Conservation (phyloP, 2,888 invertebrate species). For the Lithodes maja region DNA sequence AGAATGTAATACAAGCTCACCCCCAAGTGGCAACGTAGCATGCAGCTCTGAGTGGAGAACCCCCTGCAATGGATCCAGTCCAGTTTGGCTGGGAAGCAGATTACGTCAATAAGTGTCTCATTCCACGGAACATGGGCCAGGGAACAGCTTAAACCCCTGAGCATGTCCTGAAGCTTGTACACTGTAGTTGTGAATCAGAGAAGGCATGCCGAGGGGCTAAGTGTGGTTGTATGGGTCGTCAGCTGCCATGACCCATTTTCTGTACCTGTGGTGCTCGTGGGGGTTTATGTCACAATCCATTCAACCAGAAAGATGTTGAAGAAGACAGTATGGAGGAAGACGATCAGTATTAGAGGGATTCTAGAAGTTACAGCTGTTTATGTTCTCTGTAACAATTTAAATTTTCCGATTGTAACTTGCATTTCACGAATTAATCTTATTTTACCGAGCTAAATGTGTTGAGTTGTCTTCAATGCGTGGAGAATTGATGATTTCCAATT, state of each 20-base stretch:
- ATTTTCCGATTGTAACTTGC: background rate
- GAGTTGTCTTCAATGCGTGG: constrained; percentile 12
- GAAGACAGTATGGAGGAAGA: constrained; percentile 24
- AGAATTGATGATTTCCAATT: background rate
- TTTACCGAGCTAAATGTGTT: constrained; percentile 2
- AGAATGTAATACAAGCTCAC: constrained; percentile 21
- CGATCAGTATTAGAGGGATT: constrained; percentile 12
- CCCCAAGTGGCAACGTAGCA: background rate
- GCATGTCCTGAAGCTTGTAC: constrained; percentile 19
- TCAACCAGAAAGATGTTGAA: constrained; percentile 18
- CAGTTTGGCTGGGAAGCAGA: constrained; percentile 13
- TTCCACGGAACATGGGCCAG: background rate
- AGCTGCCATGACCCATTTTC: constrained; percentile 14
- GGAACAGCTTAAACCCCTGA: constrained; percentile 14
- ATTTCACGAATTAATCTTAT: constrained; percentile 14
- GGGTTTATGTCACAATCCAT: constrained; percentile 28
- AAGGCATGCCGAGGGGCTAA: background rate
- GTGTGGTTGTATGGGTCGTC: constrained; percentile 12
- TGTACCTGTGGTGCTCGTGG: constrained; percentile 11
- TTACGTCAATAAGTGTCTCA: constrained; percentile 26
- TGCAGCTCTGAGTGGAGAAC: constrained; percentile 1
- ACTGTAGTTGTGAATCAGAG: constrained; percentile 23
- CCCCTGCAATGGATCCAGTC: background rate
- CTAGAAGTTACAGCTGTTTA: background rate
- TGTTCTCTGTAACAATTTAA: constrained; percentile 7